phyloP scores from a whole-genome alignment of 1,140 invertebrate genomes.

The Anastatus disparis region DNA sequence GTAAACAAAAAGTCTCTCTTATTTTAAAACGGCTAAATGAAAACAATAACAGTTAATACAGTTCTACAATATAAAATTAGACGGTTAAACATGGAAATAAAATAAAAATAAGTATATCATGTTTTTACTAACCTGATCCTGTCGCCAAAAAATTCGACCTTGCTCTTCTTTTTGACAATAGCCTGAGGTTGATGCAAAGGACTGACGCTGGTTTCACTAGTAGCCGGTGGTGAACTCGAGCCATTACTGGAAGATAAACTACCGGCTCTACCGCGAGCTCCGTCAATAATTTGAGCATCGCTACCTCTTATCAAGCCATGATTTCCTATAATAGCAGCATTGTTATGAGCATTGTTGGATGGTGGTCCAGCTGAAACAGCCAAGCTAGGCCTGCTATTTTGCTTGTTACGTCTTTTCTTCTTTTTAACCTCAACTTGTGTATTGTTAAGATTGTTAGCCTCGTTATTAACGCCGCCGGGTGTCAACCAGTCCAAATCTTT shows the following conservation, averaged over 20 bases:
- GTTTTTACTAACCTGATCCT: constrained; percentile 79
- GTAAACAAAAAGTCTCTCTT: no score
- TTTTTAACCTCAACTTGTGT: constrained; percentile 73
- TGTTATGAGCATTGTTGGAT: background rate
- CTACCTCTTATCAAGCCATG: constrained; percentile 51
- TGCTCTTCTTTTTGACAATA: constrained; percentile 77
- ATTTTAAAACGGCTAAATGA: no score
- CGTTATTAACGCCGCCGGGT: constrained; percentile 62
- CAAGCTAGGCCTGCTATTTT: constrained; percentile 72
- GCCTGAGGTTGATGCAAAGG: constrained; percentile 72
- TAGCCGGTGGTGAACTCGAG: constrained; percentile 76
- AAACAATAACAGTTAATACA: no score
- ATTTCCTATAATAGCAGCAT: no score
- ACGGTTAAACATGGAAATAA: no score
- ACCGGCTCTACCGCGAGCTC: constrained; percentile 70
- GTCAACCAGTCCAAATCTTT: constrained; percentile 94
- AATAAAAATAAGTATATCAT: no score
- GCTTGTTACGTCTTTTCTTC: constrained; percentile 76
- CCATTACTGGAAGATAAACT: constrained; percentile 75
- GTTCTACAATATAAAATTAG: no score
- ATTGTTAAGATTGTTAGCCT: constrained; percentile 60
- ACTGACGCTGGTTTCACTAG: constrained; percentile 77
- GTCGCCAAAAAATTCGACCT: constrained; percentile 84
- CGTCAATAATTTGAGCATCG: constrained; percentile 57
- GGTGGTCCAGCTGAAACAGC: constrained; percentile 42